Evolutionary conservation across 2,113 vertebrate genomes (phyloP).

Genomic region (Pao palembangensis): DNA sequence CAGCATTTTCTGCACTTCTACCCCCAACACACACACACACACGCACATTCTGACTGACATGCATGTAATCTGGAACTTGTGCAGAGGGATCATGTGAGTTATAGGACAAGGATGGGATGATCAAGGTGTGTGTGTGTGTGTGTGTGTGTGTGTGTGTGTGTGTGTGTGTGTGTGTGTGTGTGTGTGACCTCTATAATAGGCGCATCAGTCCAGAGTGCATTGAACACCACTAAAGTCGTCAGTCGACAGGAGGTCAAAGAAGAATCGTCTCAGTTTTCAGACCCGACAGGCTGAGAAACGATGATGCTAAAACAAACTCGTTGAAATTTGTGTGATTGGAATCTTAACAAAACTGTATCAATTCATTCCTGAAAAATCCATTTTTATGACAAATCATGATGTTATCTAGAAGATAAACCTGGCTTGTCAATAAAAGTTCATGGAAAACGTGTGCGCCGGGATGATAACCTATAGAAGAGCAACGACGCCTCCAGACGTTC

Average conservation of each 20-base stretch:
- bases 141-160: slow-evolving; percentile 12
- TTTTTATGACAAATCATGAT: too few species aligned
- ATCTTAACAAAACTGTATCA: neutral
- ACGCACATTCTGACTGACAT: slow-evolving; percentile 36
- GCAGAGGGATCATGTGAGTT: slow-evolving; percentile 51
- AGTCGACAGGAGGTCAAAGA: slow-evolving; percentile 57
- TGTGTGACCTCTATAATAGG: slow-evolving; percentile 63
- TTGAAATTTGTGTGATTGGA: neutral
- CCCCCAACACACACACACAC: neutral
- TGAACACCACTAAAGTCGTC: slow-evolving; percentile 67
- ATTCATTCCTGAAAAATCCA: too few species aligned
- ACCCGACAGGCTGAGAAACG: slow-evolving; percentile 2
- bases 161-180: neutral
- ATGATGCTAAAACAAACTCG: neutral
- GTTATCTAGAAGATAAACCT: too few species aligned
- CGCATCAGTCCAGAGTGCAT: slow-evolving; percentile 60
- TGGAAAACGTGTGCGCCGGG: too few species aligned
- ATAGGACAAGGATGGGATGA: slow-evolving; percentile 23
- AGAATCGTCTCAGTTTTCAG: slow-evolving; percentile 24
- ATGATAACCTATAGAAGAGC: too few species aligned
- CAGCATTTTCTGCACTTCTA: slow-evolving; percentile 35
- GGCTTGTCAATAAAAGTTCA: too few species aligned
- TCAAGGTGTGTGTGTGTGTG: neutral
- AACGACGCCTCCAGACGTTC: neutral
- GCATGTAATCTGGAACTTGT: slow-evolving; percentile 58